Base-by-base conservation (phyloP, 2,113 vertebrate genomes). In the Triplophysa siluroides region DNA sequence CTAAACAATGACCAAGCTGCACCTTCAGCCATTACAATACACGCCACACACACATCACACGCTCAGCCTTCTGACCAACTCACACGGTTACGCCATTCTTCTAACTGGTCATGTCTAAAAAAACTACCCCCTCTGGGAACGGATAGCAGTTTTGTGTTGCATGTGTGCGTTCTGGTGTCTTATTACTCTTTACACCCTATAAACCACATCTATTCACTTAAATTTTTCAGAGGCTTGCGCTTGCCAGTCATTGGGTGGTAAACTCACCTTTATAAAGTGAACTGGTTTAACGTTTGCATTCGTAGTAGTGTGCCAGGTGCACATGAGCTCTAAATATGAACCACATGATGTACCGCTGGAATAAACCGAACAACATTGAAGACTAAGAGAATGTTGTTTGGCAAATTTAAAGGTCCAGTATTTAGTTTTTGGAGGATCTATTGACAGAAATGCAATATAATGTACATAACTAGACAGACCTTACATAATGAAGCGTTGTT, bases 171-270 rank as follows among this genome's bases (percentile, higher is more conserved):
- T 29, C 26, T 77, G 74, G 74, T 77, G 45, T 77, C 62, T 52
- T 64, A 54, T 77, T 77, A 19, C 61, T n/a, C 45, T 65, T 50
- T 54, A 77, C 74, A 52, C 74, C 26, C 10, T 19, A 33, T 77
- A 38, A 45, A 62, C 23, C 8, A 65, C 26, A 24, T 75, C 21
- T 26, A 13, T 63, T 63, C 1, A 2, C 72, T 75, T 47, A 63
- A 75, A 52, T 52, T 52, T 52, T 52, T 74, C 56, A 29, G 38
- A 63, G 21, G 43, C 38, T 19, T 21, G 7, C 10, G 56, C 33
- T 16, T 8, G 43, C 13, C 7, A 26, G 10, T 76, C 16, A 29
- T 19, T 11, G 13, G 61, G 71, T 6, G 19, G 33, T 21, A 38
- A 21, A n/a, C 71, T 41, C 60, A 23, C 19, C 54, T 11, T 54